phyloP scores from a whole-genome alignment of 2,113 vertebrate genomes.

The Xenopus laevis region DNA sequence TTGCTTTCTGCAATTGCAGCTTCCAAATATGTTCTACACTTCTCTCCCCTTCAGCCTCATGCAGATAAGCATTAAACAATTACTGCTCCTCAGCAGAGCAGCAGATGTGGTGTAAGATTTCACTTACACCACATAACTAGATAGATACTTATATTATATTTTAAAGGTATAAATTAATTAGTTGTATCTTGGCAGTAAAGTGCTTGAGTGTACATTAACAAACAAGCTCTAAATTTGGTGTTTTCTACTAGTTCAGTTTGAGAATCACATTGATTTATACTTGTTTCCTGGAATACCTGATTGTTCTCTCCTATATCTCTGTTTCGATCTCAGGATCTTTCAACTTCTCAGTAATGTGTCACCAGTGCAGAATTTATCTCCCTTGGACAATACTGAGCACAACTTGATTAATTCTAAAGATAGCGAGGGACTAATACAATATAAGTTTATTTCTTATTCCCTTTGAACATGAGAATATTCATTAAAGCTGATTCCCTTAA shows the following conservation, averaged over 20 bases:
- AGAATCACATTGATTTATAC: background rate
- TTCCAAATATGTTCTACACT: no score
- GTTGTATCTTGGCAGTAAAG: background rate
- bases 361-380: slow-evolving; percentile 30
- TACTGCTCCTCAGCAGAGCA: no score
- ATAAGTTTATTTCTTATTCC: slow-evolving; percentile 27
- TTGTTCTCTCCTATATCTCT: slow-evolving; percentile 12
- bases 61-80: no score
- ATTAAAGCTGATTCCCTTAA: slow-evolving; percentile 22
- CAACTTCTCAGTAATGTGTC: slow-evolving; percentile 19
- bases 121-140: no score
- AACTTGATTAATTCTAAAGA: slow-evolving; percentile 30
- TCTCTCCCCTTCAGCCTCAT: no score
- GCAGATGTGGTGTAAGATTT: no score
- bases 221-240: background rate
- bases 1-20: no score
- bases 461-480: slow-evolving; percentile 33
- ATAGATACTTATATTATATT: no score
- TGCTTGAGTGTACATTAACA: background rate
- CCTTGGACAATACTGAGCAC: slow-evolving; percentile 10
- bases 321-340: slow-evolving; percentile 23
- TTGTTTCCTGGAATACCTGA: slow-evolving; percentile 9
- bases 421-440: slow-evolving; percentile 28
- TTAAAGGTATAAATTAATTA: no score
- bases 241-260: background rate